phyloP scores from a whole-genome alignment of 1,140 invertebrate species.

The Drosophila yakuba region DNA sequence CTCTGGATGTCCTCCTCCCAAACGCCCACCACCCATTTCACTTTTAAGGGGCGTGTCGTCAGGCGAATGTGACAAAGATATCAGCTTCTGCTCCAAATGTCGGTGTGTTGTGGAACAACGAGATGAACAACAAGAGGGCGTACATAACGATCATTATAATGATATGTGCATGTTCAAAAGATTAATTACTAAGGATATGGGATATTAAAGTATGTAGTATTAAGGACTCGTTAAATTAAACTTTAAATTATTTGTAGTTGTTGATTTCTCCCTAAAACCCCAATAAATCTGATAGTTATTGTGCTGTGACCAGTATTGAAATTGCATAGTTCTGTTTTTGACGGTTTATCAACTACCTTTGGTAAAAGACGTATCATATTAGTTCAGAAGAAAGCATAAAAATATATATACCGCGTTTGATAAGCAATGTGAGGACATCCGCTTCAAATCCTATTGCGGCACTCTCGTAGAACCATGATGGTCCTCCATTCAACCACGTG shows the following conservation, averaged over 20 bases:
- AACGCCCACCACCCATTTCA: background rate
- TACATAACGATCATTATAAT: background rate
- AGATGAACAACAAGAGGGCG: background rate
- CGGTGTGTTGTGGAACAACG: background rate
- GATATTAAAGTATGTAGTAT: too few species aligned
- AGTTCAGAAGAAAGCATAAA: background rate
- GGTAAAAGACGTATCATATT: background rate
- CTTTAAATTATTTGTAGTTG: background rate
- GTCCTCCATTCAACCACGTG: constrained; percentile 10
- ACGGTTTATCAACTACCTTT: background rate
- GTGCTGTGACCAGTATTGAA: background rate
- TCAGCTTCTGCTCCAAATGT: constrained; percentile 7
- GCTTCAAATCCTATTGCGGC: constrained; percentile 4
- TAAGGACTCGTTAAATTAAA: background rate
- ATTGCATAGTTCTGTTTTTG: background rate
- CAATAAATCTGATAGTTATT: background rate
- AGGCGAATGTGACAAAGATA: constrained; percentile 34
- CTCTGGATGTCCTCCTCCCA: background rate
- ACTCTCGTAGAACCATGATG: constrained; percentile 15
- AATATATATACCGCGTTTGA: background rate
- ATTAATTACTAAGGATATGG: too few species aligned
- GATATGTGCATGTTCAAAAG: background rate
- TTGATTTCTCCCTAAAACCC: background rate
- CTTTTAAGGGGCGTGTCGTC: constrained; percentile 23
- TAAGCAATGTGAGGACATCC: constrained; percentile 14